Percentiles rank a stretch among this genome's conserved stretches.
phyloP scores from a whole-genome alignment of 2,113 vertebrate genomes.

The Amblyopsis rosae region DNA sequence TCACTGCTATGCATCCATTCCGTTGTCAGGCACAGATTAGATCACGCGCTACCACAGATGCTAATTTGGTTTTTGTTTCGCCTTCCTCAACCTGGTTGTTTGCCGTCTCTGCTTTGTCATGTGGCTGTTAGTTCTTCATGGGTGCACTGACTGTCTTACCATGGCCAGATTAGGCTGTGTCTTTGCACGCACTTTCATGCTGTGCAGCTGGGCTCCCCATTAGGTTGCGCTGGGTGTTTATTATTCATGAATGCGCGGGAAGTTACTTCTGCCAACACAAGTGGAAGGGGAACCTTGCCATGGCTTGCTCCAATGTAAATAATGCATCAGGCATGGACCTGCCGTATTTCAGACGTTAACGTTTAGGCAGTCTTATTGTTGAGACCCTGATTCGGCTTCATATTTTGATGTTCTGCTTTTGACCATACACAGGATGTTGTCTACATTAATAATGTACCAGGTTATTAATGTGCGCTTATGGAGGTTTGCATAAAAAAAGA shows the following conservation, averaged over 20 bases:
- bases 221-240: conserved; percentile 57
- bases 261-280: conserved; percentile 72
- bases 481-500: too few species aligned
- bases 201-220: conserved; percentile 49
- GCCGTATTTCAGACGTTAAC: conserved; percentile 46
- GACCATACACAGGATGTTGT: conserved; percentile 10
- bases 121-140: conserved; percentile 40
- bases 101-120: conserved; percentile 55
- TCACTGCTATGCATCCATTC: conserved; percentile 22
- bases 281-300: conserved; percentile 60
- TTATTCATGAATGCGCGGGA: conserved; percentile 78
- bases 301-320: conserved; percentile 71
- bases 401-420: conserved; percentile 28
- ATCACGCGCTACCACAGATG: conserved; percentile 46
- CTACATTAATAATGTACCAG: too few species aligned
- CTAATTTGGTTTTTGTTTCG: conserved; percentile 43
- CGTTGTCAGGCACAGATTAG: conserved; percentile 40
- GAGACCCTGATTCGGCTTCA: conserved; percentile 14
- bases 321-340: conserved; percentile 67
- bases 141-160: conserved; percentile 36
- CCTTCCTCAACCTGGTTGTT: conserved; percentile 30
- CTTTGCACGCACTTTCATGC: conserved; percentile 48
- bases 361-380: conserved; percentile 14
- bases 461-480: too few species aligned
- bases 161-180: conserved; percentile 40